Evolutionary conservation across 2,888 invertebrate species (phyloP), one percentile per base, ranked within the genome.

Genomic region (Marasmarcha lunaedactyla): DNA sequence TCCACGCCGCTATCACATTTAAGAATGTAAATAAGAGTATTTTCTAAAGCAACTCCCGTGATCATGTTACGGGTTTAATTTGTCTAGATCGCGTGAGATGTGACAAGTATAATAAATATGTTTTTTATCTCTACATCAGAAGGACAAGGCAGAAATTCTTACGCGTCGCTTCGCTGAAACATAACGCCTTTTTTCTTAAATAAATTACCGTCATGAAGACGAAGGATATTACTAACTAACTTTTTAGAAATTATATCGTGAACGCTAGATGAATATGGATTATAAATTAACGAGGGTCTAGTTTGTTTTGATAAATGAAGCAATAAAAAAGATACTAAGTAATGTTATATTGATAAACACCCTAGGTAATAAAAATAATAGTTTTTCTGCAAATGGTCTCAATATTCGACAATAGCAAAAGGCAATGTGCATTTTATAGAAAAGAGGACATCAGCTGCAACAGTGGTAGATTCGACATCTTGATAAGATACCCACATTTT

Each of bases 401-500:
- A 9, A 30, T 7, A 30, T 30, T 4, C n/a, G 4, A 30, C 30
- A 30, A 30, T 7, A 30, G 30, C 9, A 30, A 9, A 30, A 30
- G 59, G 62, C 60, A 65, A 63, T 67, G 63, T 66, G 56, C 55
- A 59, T 60, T 66, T 65, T 54, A 62, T 63, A 52, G 54, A 58
- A 53, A 64, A 59, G 65, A 61, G 62, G 56, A 55, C 60, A 65
- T 73, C 73, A 73, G 71, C 79, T 79, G 77, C 73, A 54, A 50
- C 49, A 54, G 51, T 58, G 53, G 62, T 55, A 46, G 60, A 63
- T 67, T 54, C 57, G 60, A 61, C 62, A 69, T 71, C 71, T 70
- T 66, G 78, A 81, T 81, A 79, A 74, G 63, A 57, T 55, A 63
- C 79, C 79, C 81, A 74, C 78, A 83, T 79, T 73, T 79, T 77